Evolutionary conservation across 2,888 invertebrate genomes (phyloP), one percentile per base, ranked within the genome.

Genomic region (Parnassius orleans): DNA sequence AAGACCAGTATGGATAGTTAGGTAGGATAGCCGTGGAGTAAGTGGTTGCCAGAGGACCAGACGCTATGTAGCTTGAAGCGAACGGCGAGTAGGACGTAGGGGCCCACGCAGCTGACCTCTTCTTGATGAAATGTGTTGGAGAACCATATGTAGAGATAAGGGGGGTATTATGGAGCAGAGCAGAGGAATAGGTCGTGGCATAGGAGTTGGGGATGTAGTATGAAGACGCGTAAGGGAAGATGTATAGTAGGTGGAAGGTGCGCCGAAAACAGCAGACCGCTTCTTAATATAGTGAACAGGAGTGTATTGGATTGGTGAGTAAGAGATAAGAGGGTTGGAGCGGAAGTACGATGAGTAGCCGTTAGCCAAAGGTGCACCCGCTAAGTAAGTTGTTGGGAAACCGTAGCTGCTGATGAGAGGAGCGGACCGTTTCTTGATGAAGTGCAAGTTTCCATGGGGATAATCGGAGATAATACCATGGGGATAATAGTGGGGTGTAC

Each of bases 41-140:
- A 7, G 75, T 66, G 12, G 74, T 63, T 11, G 70, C 66, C 53
- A 76, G 65, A 3, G 74, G 66, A 33, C 69, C 53, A 2, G 73
- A 65, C 1, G 74, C 63, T 15, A 70, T 43, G 68, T 81, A 82
- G 33, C 75, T 72, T 47, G 74, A 69, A n/a, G 74, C 65, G 47
- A 72, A 12, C 63, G 71, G 66, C 42, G 68, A 44, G 82, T 15
- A 81, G 66, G 15, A 81, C 50, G 63, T 65, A 68, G 3, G 65
- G 57, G 19, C 64, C 46, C 77, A 64, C 14, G 72, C 63, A 47
- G 77, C 84, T 1, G 90, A 88, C 50, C 90, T 83, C 74, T 90
- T 90, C 71, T 79, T 78, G 72, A 90, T 84, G 61, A 81, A 67
- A 70, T 90, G 90, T 67, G 63, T 1, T 44, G 65, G 59, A 53